Evolutionary conservation across 35 echinoderm and acorn worm species (phyloP), one percentile per base, ranked within the genome.

Genomic region (Heliocidaris erythrogramma): DNA sequence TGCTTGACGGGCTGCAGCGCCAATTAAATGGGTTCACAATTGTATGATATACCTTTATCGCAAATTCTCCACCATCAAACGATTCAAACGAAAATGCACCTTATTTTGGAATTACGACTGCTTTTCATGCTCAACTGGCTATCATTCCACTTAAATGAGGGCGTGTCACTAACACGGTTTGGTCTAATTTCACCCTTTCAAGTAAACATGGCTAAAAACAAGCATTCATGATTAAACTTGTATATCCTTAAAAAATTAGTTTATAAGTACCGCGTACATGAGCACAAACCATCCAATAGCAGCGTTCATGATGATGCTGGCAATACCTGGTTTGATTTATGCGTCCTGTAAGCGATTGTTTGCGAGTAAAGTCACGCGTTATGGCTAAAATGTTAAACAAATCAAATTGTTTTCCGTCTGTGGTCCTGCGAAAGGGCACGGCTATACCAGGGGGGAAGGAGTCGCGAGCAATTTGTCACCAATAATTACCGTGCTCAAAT

Each of bases 331-430:
- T n/a, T 17, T 78, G 65, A 78, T 78, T 78, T 78, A 78, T 78
- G 65, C 65, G 21, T 27, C 21, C 7, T 78, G 27, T 21, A 78
- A 56, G 65, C 65, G 65, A 78, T 78, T 78, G 65, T 78, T 78
- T 78, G 65, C 65, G 27, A 24, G 5, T 78, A 78, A 78, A 78
- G 65, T 78, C 65, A 78, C 65, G 65, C 65, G 65, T 78, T 78
- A 78, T 78, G 65, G 65, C 65, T 78, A 78, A 78, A 78, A 78
- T 78, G 65, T 78, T 78, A 78, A 78, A 78, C 65, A 78, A 78
- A 78, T 78, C 65, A 78, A 78, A 78, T 78, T 78, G 65, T 78
- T 78, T 78, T 78, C 65, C 65, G 65, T 78, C 65, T n/a, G 65
- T 78, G 65, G n/a, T 78, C 14, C 18, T 78, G 18, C 65, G 8